Evolutionary conservation across 1,140 invertebrate genomes (phyloP).

Genomic region (Conus betulinus): DNA sequence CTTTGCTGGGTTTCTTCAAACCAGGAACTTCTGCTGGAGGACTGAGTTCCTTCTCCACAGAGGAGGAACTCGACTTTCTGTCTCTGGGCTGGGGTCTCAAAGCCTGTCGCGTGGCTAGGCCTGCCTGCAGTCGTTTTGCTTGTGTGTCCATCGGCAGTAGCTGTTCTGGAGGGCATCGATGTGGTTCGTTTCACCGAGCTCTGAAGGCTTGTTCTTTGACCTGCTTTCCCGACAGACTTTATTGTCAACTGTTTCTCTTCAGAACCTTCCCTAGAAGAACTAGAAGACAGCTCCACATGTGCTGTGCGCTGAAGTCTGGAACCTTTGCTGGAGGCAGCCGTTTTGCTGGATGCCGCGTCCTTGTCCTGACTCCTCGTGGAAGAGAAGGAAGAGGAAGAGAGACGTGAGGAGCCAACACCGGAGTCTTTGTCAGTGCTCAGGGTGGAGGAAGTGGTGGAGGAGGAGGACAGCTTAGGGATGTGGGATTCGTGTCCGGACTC

Average conservation of each 20-base stretch:
- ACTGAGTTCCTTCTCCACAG: not conserved
- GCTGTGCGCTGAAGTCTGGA: not conserved
- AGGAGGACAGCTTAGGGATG: constrained; percentile 6
- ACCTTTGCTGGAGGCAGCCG: not conserved
- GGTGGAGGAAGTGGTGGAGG: constrained; percentile 12
- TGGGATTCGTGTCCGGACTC: not conserved
- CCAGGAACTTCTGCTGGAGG: not conserved
- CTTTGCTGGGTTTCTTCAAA: not conserved
- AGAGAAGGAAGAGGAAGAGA: constrained; percentile 24
- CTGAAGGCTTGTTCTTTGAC: not conserved
- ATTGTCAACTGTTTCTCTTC: constrained; percentile 1
- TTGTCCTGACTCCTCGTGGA: constrained; percentile 1
- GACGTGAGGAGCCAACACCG: constrained; percentile 7
- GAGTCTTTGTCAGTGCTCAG: constrained; percentile 23
- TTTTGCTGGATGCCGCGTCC: not conserved
- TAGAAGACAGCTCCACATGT: not conserved
- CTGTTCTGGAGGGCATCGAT: constrained; percentile 2
- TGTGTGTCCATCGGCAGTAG: no score
- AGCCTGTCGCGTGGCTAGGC: not conserved
- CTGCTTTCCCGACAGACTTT: not conserved
- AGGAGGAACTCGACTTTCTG: not conserved
- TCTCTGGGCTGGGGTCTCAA: not conserved
- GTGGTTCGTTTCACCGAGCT: constrained; percentile 18
- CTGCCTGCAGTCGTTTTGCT: not conserved
- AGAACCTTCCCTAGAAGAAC: constrained; percentile 20